Conservation (phyloP, 2,113 vertebrate species). For the Gavia stellata region DNA sequence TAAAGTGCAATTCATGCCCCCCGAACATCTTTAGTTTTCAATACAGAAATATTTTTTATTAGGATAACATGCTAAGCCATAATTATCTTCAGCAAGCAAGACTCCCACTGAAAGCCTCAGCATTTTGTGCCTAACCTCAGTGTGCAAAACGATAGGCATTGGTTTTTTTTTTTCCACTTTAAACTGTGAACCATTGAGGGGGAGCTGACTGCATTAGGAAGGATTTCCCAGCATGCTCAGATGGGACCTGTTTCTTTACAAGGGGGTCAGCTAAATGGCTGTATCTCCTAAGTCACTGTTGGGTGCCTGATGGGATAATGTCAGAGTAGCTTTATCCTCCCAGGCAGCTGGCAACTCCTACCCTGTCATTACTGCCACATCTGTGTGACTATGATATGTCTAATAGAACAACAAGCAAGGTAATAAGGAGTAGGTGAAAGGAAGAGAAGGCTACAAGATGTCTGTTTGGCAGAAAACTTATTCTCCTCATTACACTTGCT, state of each 20-base stretch:
- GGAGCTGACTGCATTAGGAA: neutral
- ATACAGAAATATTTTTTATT: neutral
- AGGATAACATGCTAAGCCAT: neutral
- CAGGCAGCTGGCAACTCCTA: constrained; percentile 29
- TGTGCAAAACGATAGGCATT: neutral
- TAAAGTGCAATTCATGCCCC: neutral
- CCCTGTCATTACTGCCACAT: constrained; percentile 38
- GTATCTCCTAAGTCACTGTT: constrained; percentile 1
- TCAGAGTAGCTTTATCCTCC: constrained; percentile 27
- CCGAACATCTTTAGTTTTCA: neutral
- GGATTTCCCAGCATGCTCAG: constrained; percentile 16
- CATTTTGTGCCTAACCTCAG: neutral
- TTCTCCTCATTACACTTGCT: neutral
- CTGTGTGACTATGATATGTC: neutral
- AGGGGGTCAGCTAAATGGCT: constrained; percentile 2
- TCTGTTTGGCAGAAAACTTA: neutral
- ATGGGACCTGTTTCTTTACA: constrained; percentile 17
- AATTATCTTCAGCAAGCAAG: neutral
- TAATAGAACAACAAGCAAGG: neutral
- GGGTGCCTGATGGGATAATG: constrained; percentile 49
- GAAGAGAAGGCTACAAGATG: neutral
- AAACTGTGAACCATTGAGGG: fast-evolving
- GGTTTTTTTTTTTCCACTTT: neutral
- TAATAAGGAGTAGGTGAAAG: neutral
- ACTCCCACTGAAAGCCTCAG: neutral